Percentiles rank a stretch among this genome's conserved stretches.
Conservation (phyloP, 1,140 invertebrate genomes). For the Ips nitidus region DNA sequence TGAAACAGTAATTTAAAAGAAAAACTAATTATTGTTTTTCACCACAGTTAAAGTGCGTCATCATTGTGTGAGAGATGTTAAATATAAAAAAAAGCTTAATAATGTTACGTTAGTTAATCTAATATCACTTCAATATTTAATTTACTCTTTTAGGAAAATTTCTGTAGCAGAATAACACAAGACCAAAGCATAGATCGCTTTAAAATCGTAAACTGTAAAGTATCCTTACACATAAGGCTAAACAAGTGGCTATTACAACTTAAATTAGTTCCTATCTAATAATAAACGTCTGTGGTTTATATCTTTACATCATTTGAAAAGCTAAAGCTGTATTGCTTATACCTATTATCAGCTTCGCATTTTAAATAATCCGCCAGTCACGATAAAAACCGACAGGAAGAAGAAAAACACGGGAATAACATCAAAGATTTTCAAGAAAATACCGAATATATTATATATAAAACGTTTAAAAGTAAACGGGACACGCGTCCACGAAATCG, state of each 20-base stretch:
- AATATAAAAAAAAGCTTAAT: no score
- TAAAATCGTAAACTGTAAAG: no score
- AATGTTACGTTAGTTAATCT: no score
- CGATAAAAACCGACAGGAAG: background rate
- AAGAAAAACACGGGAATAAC: conserved; percentile 5
- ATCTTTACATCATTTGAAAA: background rate
- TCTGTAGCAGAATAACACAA: no score
- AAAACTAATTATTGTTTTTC: no score
- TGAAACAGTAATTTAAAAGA: no score
- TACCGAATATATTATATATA: conserved; percentile 3
- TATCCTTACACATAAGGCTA: background rate
- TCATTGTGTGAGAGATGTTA: no score
- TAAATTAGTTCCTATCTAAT: background rate
- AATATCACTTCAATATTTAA: no score
- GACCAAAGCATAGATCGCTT: no score
- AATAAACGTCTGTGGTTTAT: background rate
- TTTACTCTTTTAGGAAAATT: no score
- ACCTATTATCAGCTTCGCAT: background rate
- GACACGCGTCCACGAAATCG: background rate
- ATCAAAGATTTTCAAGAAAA: conserved; percentile 1
- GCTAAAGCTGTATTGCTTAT: conserved; percentile 3
- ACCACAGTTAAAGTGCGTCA: no score
- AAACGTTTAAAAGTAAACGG: background rate
- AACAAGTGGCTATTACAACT: conserved; percentile 5
- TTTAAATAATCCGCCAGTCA: background rate